Base-by-base conservation (phyloP, 2,797 vertebrate genomes). In the Sebastes steindachneri region DNA sequence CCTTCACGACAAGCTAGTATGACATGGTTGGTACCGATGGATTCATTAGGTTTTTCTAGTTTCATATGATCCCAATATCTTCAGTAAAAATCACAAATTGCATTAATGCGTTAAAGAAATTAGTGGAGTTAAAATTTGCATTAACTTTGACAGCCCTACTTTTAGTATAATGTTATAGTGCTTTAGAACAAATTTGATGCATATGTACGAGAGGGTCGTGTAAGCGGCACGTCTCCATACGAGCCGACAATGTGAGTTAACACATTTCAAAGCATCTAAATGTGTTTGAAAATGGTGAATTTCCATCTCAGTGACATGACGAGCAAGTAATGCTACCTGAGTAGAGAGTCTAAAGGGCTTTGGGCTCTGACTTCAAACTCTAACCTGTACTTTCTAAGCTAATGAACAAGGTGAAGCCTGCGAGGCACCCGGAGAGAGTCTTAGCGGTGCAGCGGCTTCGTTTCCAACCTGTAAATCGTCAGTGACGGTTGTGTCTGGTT, bases 351-450 rank as follows among this genome's bases (percentile, higher is more conserved):
- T 17, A 3, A 68, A 51, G 63, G 35, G 15, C 28, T 72, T 15
- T 37, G 35, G 28, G 41, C 41, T 66, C 29, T 1, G 12, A 45
- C 67, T 62, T 71, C 60, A 62, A 53, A 73, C 37, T 26, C 12
- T 19, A 26, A 5, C 10, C 57, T 19, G 9, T 51, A 65, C 72
- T 73, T 82, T 62, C 28, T 21, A 17, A 71, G 48, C 25, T 78
- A 62, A 80, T 23, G 26, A 82, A 79, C 69, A 23, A 73, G 59
- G n/a, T 9, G 35, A 63, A 29, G 58, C 54, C 19, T 37, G 26
- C 28, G 21, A 63, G 4, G 6, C 28, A 26, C 33, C 26, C 9
- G 2, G 7, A n/a, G 26, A 68, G 66, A 12, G 19, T 51, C 37
- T 59, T 23, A 33, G 31, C 12, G 35, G 9, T 1, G 45, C 14